Conservation (phyloP, 2,888 invertebrate genomes). For the Brachypalpus laphriformis region DNA sequence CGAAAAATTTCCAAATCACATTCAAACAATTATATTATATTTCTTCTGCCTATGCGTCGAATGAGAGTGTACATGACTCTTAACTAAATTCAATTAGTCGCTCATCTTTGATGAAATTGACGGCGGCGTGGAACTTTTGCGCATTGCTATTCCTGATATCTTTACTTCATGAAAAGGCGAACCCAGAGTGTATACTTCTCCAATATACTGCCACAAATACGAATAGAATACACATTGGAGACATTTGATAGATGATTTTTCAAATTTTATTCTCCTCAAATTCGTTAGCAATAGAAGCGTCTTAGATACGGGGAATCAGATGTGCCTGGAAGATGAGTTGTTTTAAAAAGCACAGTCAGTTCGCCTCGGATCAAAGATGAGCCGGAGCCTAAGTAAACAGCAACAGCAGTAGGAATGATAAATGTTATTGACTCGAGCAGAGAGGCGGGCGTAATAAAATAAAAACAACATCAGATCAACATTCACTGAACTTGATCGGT, state of each 20-base stretch:
- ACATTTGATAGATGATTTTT: neutral
- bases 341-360: neutral
- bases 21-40: slow-evolving; percentile 70
- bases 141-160: slow-evolving; percentile 70
- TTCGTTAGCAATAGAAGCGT: slow-evolving; percentile 8
- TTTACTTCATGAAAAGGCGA: slow-evolving; percentile 53
- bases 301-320: slow-evolving; percentile 13
- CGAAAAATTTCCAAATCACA: slow-evolving; percentile 73
- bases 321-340: neutral
- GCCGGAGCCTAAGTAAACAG: slow-evolving; percentile 24
- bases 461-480: slow-evolving; percentile 64
- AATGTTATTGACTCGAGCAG: slow-evolving; percentile 42
- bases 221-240: slow-evolving; percentile 16
- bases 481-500: slow-evolving; percentile 75
- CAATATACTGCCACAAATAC: slow-evolving; percentile 27
- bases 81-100: slow-evolving; percentile 74
- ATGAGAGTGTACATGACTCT: slow-evolving; percentile 63
- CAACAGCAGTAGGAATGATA: slow-evolving; percentile 25
- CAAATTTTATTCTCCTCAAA: neutral
- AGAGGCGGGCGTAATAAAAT: slow-evolving; percentile 38
- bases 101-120: slow-evolving; percentile 73
- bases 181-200: slow-evolving; percentile 53
- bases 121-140: slow-evolving; percentile 69
- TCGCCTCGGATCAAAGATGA: slow-evolving; percentile 42
- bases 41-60: slow-evolving; percentile 61